phyloP scores from a whole-genome alignment of 2,888 invertebrate genomes.

The Glaucopsyche alexis region DNA sequence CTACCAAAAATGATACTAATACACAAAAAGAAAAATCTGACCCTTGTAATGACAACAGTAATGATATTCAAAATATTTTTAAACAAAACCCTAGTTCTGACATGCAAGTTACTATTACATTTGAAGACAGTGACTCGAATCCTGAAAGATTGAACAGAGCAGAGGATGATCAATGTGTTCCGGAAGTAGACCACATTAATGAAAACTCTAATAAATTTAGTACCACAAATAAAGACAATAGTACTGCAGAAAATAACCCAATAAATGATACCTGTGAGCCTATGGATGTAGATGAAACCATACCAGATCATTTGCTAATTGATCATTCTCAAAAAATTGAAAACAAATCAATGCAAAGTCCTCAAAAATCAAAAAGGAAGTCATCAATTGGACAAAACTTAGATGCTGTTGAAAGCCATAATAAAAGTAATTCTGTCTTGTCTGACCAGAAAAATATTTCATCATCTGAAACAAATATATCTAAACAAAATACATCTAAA shows the following conservation, averaged over 20 bases:
- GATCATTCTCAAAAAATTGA: slow-evolving; percentile 40
- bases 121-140: slow-evolving; percentile 64
- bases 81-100: slow-evolving; percentile 47
- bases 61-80: slow-evolving; percentile 49
- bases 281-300: slow-evolving; percentile 73
- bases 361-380: slow-evolving; percentile 46
- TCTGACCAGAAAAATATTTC: not conserved
- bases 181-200: slow-evolving; percentile 49
- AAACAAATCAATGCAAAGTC: slow-evolving; percentile 29
- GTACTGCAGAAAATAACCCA: slow-evolving; percentile 29
- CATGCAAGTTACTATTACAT: slow-evolving; percentile 51
- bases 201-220: slow-evolving; percentile 29
- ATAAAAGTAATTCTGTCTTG: slow-evolving; percentile 49
- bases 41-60: slow-evolving; percentile 37
- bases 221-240: slow-evolving; percentile 26
- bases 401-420: slow-evolving; percentile 50
- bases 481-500: slow-evolving; percentile 31
- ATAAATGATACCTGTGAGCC: slow-evolving; percentile 59
- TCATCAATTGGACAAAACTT: slow-evolving; percentile 44
- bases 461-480: slow-evolving; percentile 26
- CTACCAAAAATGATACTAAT: slow-evolving; percentile 27
- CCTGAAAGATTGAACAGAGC: slow-evolving; percentile 43
- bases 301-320: slow-evolving; percentile 55
- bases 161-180: slow-evolving; percentile 65
- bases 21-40: slow-evolving; percentile 32